Base-by-base conservation (phyloP, 2,797 vertebrate species). In the Epinephelus coioides region DNA sequence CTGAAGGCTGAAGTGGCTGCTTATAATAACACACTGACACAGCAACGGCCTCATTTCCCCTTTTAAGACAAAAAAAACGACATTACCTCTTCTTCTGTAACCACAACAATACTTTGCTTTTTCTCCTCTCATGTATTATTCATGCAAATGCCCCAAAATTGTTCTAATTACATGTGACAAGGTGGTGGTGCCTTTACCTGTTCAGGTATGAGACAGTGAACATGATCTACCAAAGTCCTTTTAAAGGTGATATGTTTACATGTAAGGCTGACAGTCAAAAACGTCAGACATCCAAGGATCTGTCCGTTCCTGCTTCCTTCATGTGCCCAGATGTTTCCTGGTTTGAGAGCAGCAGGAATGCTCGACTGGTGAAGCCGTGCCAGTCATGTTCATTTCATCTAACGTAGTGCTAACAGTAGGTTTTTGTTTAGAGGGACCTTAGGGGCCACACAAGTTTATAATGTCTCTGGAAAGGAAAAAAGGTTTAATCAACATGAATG, bases 251-350 rank as follows among this genome's bases (percentile, higher is more conserved):
- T 62, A 40, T 84, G 84, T 92, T 86, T 90, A 82, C 81, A 72
- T 72, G 79, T 55, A 27, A 60, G 77, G 51, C 81, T 74, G 80
- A 76, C 83, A 78, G 70, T 60, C 27, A 83, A 87, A 87, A 56
- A 78, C 38, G n/a, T 27, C 79, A 79, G 46, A 82, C 40, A 76
- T 69, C 64, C 59, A n/a, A 62, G 74, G 74, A 82, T 79, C 62
- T 83, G 78, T 83, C 86, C 25, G 6, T 46, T 85, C 79, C 83
- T 46, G 69, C 85, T 92, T 93, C 91, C 91, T 83, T 62, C 79
- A 64, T 82, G 82, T 74, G 79, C 83, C 91, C 94, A 95, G 94
- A 94, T 95, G 95, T 94, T 95, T 95, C 94, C 94, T 94, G 92
- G 86, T 77, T 77, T 71, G 77, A 75, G 77, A 86, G 76, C 72